Conservation (phyloP, 2,113 vertebrate genomes). For the Leptobrachium leishanense region DNA sequence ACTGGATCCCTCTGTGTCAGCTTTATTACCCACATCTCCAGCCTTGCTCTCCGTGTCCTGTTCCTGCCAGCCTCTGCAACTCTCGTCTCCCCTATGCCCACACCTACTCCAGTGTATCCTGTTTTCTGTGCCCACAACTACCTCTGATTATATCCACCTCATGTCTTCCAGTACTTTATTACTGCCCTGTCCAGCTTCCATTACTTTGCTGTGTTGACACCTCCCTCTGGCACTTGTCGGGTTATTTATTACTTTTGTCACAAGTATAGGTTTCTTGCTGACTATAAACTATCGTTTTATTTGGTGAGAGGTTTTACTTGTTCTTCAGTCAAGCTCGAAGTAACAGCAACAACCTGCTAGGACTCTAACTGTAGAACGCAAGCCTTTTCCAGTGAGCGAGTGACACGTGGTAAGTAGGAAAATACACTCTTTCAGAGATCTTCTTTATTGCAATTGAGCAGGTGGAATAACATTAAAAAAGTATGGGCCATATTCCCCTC, state of each 20-base stretch:
- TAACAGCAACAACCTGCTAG: slow-evolving; percentile 41
- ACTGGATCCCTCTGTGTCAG: no score
- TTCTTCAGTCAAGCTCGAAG: slow-evolving; percentile 24
- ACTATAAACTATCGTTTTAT: slow-evolving; percentile 64
- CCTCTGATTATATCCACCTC: no score
- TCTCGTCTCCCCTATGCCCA: no score
- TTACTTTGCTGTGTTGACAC: slow-evolving; percentile 7
- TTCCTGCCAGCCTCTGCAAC: no score
- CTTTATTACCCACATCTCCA: no score
- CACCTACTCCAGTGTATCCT: no score
- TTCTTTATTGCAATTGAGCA: background rate
- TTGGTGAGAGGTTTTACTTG: slow-evolving; percentile 23
- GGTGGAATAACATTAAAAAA: background rate
- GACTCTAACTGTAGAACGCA: slow-evolving; percentile 21
- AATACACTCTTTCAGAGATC: no score
- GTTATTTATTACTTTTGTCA: slow-evolving; percentile 65
- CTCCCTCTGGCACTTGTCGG: background rate
- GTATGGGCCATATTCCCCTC: no score
- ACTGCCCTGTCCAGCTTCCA: no score
- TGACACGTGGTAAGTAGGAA: background rate
- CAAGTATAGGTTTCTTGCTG: slow-evolving; percentile 78
- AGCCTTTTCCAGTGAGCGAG: slow-evolving; percentile 61
- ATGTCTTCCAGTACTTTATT: no score
- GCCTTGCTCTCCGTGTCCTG: no score
- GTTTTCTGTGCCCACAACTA: no score